Conservation (phyloP, 2,888 invertebrate species). For the Cataglyphis albicans region DNA sequence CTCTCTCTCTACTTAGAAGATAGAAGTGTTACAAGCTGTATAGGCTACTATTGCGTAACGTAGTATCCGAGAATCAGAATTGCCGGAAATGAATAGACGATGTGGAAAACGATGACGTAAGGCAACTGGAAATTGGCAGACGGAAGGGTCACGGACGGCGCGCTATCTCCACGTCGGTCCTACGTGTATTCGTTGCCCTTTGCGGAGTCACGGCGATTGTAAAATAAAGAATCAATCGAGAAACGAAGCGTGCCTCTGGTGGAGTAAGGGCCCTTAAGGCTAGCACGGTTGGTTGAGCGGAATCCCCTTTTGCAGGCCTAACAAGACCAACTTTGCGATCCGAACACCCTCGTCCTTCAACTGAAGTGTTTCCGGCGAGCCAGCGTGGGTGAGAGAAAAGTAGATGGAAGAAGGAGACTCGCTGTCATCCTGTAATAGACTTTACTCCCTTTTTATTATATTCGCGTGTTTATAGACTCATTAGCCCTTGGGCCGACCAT, state of each 20-base stretch:
- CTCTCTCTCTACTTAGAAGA: not conserved
- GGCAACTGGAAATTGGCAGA: conserved; percentile 44
- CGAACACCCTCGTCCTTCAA: conserved; percentile 75
- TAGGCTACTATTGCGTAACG: not conserved
- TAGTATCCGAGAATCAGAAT: not conserved
- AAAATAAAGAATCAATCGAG: conserved; percentile 86
- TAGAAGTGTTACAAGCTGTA: not conserved
- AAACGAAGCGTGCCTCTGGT: conserved; percentile 84
- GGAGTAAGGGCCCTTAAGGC: conserved; percentile 78
- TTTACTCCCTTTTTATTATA: conserved; percentile 65
- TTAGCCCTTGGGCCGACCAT: conserved; percentile 44
- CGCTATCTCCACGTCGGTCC: not conserved
- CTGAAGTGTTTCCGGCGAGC: conserved; percentile 77
- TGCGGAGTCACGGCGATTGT: conserved; percentile 79
- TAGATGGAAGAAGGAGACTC: conserved; percentile 22
- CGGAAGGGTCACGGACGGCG: conserved; percentile 36
- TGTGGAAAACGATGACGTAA: conserved; percentile 38
- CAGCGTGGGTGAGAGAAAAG: conserved; percentile 24
- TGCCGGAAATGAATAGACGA: conserved; percentile 29
- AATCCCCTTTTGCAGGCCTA: conserved; percentile 82
- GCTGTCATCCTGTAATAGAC: conserved; percentile 67
- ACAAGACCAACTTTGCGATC: conserved; percentile 83
- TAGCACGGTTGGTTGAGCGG: conserved; percentile 82
- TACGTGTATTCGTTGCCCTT: conserved; percentile 61
- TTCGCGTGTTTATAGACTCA: conserved; percentile 63